Conservation (phyloP, 2,113 vertebrate genomes). For the Odontophorus gujanensis region DNA sequence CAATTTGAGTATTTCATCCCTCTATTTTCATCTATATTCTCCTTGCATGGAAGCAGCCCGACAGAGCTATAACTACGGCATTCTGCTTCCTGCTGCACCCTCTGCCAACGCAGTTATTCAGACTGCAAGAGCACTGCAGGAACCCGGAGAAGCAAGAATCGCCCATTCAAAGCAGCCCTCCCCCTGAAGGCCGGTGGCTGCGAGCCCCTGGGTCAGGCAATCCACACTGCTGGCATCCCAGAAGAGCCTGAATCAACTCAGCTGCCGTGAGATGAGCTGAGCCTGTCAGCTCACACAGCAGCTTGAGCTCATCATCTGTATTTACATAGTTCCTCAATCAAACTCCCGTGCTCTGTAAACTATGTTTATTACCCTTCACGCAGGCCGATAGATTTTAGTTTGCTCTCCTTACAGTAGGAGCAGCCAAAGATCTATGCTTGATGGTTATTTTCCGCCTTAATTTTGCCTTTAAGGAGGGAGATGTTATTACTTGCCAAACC, state of each 20-base stretch:
- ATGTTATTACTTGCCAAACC: conserved; percentile 74
- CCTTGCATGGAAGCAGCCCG: neutral
- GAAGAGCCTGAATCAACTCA: conserved; percentile 54
- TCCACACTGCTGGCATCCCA: conserved; percentile 46
- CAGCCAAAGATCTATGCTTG: conserved; percentile 14
- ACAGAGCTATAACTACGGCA: neutral
- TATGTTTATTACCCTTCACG: conserved; percentile 35
- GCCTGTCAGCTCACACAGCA: conserved; percentile 34
- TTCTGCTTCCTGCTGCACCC: neutral
- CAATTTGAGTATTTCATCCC: conserved; percentile 52
- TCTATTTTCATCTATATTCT: conserved; percentile 38
- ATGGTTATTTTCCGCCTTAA: conserved; percentile 43
- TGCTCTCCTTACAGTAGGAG: conserved; percentile 31
- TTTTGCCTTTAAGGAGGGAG: conserved; percentile 52
- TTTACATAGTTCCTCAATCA: conserved; percentile 57
- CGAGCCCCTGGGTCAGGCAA: conserved; percentile 45
- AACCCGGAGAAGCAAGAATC: neutral
- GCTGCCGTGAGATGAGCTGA: conserved; percentile 19
- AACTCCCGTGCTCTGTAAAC: conserved; percentile 38
- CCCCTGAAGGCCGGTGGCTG: neutral
- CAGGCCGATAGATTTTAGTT: conserved; percentile 34
- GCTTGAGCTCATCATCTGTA: conserved; percentile 40
- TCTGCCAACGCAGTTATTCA: neutral
- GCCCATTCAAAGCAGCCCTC: neutral
- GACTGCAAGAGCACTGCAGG: neutral